phyloP scores from a whole-genome alignment of 2,888 invertebrate species.

The Poecilus cupreus region DNA sequence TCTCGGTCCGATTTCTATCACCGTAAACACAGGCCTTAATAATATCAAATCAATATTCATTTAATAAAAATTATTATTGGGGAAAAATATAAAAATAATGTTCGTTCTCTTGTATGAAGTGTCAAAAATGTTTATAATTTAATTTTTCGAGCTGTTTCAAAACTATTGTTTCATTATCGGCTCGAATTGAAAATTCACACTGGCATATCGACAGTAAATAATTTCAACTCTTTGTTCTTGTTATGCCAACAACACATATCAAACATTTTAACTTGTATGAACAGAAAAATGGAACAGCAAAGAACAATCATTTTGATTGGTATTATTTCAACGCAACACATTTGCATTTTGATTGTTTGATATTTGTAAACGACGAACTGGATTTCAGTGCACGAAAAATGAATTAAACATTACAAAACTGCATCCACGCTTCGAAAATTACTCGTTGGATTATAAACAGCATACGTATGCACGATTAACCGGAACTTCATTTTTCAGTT shows the following conservation, averaged over 20 bases:
- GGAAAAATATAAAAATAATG: too few relatives aligned
- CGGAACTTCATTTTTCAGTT: constrained; percentile 22
- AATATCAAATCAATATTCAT: too few relatives aligned
- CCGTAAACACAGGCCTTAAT: too few relatives aligned
- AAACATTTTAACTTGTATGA: constrained; percentile 7
- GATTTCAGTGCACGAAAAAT: constrained; percentile 6
- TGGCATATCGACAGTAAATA: constrained; percentile 9
- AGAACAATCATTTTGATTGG: constrained; percentile 37
- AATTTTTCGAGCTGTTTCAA: too few relatives aligned
- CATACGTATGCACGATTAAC: constrained; percentile 13
- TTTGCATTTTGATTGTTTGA: constrained; percentile 42
- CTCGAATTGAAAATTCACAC: background rate
- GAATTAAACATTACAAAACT: constrained; percentile 1
- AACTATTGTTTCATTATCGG: too few relatives aligned
- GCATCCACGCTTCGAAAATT: background rate
- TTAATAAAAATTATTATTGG: too few relatives aligned
- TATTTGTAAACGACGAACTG: constrained; percentile 11
- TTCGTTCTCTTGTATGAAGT: too few relatives aligned
- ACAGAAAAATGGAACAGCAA: constrained; percentile 8
- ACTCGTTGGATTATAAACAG: constrained; percentile 8
- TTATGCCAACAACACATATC: background rate
- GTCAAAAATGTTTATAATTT: too few relatives aligned
- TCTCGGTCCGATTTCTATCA: too few relatives aligned
- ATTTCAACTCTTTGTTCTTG: background rate
- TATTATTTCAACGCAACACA: constrained; percentile 30